Conservation (phyloP, 2,888 invertebrate genomes). For the Petrolisthes cinctipes region DNA sequence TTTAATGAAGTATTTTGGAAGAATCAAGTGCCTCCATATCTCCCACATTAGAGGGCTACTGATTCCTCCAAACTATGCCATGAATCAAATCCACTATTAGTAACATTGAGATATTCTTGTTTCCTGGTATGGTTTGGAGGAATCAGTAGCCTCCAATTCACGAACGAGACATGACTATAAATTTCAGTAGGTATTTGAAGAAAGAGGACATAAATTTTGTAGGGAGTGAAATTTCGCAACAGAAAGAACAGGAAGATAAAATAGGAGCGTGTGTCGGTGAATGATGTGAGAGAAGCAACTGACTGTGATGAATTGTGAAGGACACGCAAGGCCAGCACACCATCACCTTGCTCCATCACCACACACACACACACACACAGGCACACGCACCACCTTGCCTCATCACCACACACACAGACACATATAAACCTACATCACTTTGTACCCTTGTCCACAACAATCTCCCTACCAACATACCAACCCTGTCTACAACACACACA, state of each 20-base stretch:
- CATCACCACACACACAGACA: constrained; percentile 4
- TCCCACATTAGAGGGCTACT: too few species aligned
- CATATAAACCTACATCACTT: not conserved
- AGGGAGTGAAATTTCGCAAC: not conserved
- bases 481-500: too few species aligned
- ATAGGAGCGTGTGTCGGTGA: not conserved
- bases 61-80: too few species aligned
- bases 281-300: not conserved
- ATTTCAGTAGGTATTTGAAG: too few species aligned
- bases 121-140: too few species aligned
- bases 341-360: not conserved
- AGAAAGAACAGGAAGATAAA: not conserved
- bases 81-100: too few species aligned
- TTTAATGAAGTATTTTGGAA: not conserved
- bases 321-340: not conserved
- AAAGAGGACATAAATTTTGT: too few species aligned
- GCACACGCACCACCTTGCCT: constrained; percentile 1
- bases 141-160: too few species aligned
- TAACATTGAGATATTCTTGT: too few species aligned
- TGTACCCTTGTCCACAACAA: not conserved
- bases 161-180: too few species aligned
- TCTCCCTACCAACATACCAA: too few species aligned
- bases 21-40: not conserved
- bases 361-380: constrained; percentile 40
- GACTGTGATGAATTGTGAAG: not conserved